phyloP scores from a whole-genome alignment of 2,113 vertebrate genomes.

The Pungitius pungitius region DNA sequence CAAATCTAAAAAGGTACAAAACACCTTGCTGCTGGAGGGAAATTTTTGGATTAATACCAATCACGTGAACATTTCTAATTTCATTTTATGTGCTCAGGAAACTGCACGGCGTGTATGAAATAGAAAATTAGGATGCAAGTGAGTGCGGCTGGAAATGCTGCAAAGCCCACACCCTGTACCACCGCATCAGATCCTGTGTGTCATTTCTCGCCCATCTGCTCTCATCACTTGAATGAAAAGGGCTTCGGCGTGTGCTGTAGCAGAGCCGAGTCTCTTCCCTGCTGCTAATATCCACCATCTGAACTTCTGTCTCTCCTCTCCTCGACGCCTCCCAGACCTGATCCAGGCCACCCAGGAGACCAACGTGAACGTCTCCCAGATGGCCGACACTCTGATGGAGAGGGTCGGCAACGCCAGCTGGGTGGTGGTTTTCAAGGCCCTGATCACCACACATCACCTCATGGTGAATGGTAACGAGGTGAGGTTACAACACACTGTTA shows the following conservation, averaged over 20 bases:
- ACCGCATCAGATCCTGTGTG: slow-evolving; percentile 7
- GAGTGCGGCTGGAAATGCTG: slow-evolving; percentile 14
- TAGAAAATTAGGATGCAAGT: slow-evolving; percentile 18
- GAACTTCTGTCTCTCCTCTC: slow-evolving; percentile 28
- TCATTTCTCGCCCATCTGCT: slow-evolving; percentile 17
- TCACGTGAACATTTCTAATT: neutral
- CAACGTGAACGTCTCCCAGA: slow-evolving; percentile 95
- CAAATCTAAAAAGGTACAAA: neutral
- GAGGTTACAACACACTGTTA: slow-evolving; percentile 49
- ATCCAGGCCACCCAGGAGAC: slow-evolving; percentile 97
- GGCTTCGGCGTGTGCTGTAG: neutral
- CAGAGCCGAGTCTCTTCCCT: neutral
- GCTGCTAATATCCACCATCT: slow-evolving; percentile 20
- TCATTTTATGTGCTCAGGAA: neutral
- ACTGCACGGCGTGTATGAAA: neutral
- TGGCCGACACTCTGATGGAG: slow-evolving; percentile 98
- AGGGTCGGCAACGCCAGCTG: slow-evolving; percentile 98
- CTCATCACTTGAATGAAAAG: neutral
- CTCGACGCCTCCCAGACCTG: slow-evolving; percentile 84
- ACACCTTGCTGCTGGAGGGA: neutral
- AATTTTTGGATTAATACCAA: neutral
- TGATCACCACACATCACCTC: slow-evolving; percentile 97
- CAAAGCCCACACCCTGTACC: slow-evolving; percentile 4
- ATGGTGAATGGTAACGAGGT: slow-evolving; percentile 99
- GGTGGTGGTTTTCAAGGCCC: slow-evolving; percentile 99